Evolutionary conservation across 1,140 invertebrate species (phyloP).

Genomic region (Formica selysi): DNA sequence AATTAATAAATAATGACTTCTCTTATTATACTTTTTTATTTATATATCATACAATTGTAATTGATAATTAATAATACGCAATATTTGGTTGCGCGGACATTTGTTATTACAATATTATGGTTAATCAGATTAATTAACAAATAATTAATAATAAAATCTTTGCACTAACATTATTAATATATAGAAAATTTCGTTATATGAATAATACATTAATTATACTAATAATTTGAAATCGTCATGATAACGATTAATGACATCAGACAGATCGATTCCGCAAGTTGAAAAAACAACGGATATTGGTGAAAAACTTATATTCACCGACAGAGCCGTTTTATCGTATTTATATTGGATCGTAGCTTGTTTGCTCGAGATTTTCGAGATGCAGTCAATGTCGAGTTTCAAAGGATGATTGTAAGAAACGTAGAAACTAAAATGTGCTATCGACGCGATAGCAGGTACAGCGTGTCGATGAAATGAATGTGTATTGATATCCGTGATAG

Average conservation of each 20-base stretch:
- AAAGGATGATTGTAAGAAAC: neutral
- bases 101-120: no score
- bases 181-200: neutral
- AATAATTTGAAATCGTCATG: neutral
- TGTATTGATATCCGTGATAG: neutral
- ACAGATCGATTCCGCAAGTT: neutral
- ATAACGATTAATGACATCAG: neutral
- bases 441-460: constrained; percentile 5
- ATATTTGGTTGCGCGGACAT: no score
- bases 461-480: neutral
- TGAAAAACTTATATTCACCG: neutral
- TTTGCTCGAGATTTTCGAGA: constrained; percentile 14
- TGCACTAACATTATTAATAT: constrained; percentile 5
- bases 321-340: neutral
- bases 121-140: no score
- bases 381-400: neutral
- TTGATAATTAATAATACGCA: no score
- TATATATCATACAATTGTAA: no score
- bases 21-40: no score
- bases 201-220: neutral
- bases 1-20: neutral
- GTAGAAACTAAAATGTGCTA: neutral
- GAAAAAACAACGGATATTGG: neutral
- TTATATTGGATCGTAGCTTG: constrained; percentile 18
- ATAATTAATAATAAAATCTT: constrained; percentile 14